Conservation (phyloP, 2,888 invertebrate genomes). For the Trichogramma dendrolimi region DNA sequence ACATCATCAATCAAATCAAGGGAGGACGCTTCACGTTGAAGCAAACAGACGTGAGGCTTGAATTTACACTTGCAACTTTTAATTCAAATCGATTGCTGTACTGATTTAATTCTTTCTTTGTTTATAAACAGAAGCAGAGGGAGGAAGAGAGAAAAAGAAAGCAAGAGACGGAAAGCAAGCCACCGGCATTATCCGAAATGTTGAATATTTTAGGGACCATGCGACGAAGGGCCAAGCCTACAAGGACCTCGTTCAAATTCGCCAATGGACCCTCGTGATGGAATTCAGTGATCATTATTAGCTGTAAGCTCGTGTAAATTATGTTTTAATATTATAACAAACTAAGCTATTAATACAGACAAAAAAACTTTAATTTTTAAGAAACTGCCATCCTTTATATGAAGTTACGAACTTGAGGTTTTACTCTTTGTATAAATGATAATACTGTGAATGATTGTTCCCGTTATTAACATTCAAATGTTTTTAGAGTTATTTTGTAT, state of each 20-base stretch:
- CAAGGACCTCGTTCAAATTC: slow-evolving; percentile 45
- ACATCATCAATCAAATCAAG: slow-evolving; percentile 73
- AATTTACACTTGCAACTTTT: background rate
- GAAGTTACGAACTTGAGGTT: slow-evolving; percentile 8
- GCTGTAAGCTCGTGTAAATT: background rate
- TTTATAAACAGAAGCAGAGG: slow-evolving; percentile 51
- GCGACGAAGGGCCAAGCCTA: slow-evolving; percentile 55
- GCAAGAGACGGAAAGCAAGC: slow-evolving; percentile 59
- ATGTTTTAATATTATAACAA: slow-evolving; percentile 18
- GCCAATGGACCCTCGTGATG: slow-evolving; percentile 37
- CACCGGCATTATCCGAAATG: slow-evolving; percentile 63
- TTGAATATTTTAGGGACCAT: slow-evolving; percentile 65
- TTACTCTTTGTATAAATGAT: too few species aligned
- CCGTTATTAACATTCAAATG: too few species aligned
- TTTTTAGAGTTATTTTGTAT: too few species aligned
- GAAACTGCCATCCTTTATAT: slow-evolving; percentile 26
- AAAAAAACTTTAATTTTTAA: slow-evolving; percentile 12
- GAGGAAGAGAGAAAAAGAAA: slow-evolving; percentile 57
- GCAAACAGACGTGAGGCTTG: slow-evolving; percentile 57
- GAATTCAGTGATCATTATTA: background rate
- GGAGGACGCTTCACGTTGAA: slow-evolving; percentile 70
- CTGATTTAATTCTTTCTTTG: background rate
- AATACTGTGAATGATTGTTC: too few species aligned
- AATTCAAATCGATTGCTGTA: background rate
- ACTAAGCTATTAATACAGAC: slow-evolving; percentile 17